phyloP scores from a whole-genome alignment of 2,797 vertebrate genomes.

The Rhodeus uyekii region DNA sequence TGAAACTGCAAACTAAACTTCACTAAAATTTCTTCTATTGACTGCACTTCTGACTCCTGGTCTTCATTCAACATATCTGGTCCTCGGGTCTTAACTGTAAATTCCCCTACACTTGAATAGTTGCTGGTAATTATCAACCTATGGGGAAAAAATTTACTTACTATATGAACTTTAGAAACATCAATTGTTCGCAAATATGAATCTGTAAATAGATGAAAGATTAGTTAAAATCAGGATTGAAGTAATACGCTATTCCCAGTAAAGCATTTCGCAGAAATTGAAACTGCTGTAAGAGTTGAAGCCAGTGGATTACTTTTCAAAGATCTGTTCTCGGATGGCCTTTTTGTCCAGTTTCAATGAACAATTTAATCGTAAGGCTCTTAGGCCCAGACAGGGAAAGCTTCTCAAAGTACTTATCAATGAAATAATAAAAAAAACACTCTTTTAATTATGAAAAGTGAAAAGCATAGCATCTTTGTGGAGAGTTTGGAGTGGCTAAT shows the following conservation, averaged over 20 bases:
- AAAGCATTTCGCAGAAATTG: background rate
- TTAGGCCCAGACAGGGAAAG: constrained; percentile 15
- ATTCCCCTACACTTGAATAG: too few species aligned
- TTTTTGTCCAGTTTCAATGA: background rate
- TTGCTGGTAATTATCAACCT: too few species aligned
- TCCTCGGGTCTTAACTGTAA: too few species aligned
- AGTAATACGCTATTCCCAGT: background rate
- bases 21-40: too few species aligned
- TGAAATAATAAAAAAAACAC: constrained; percentile 65
- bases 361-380: background rate
- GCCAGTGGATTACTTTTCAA: constrained; percentile 19
- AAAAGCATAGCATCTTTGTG: constrained; percentile 57
- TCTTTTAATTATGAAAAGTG: constrained; percentile 75
- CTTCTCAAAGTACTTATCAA: constrained; percentile 25
- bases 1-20: too few species aligned
- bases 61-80: too few species aligned
- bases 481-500: constrained; percentile 66
- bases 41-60: too few species aligned
- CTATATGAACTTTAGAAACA: background rate
- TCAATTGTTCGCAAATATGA: background rate
- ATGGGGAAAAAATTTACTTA: background rate
- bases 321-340: background rate
- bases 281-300: background rate
- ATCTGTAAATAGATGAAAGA: background rate
- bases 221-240: background rate